Conservation (phyloP, 1,140 invertebrate species). For the Pachyrhynchus sulphureomaculatus region DNA sequence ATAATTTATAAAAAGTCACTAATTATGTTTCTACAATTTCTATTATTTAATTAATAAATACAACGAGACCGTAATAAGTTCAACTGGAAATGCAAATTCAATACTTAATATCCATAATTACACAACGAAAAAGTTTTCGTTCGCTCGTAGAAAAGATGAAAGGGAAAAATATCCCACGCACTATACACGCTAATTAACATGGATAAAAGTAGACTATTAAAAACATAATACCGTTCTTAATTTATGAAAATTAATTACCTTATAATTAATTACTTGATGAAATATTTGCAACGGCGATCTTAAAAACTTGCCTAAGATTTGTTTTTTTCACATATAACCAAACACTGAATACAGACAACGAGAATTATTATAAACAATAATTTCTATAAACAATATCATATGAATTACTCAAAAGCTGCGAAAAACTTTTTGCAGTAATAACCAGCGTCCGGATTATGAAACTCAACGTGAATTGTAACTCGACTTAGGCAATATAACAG, state of each 20-base stretch:
- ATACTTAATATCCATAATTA: constrained; percentile 7
- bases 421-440: too few species aligned
- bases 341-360: too few species aligned
- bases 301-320: constrained; percentile 5
- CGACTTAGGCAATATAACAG: too few species aligned
- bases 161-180: constrained; percentile 6
- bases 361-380: too few species aligned
- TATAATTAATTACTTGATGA: background rate
- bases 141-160: background rate
- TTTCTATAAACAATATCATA: too few species aligned
- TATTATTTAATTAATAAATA: too few species aligned
- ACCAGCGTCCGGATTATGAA: too few species aligned
- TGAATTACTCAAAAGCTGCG: too few species aligned
- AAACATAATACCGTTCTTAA: background rate
- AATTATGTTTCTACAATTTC: too few species aligned
- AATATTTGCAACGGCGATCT: background rate
- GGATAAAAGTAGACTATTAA: constrained; percentile 6
- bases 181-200: background rate
- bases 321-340: background rate
- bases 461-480: too few species aligned
- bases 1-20: too few species aligned
- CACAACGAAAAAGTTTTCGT: background rate
- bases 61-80: too few species aligned
- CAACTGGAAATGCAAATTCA: background rate
- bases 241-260: constrained; percentile 3